Evolutionary conservation across 2,888 invertebrate species (phyloP), one percentile per base, ranked within the genome.

Genomic region (Tetragnatha montana): DNA sequence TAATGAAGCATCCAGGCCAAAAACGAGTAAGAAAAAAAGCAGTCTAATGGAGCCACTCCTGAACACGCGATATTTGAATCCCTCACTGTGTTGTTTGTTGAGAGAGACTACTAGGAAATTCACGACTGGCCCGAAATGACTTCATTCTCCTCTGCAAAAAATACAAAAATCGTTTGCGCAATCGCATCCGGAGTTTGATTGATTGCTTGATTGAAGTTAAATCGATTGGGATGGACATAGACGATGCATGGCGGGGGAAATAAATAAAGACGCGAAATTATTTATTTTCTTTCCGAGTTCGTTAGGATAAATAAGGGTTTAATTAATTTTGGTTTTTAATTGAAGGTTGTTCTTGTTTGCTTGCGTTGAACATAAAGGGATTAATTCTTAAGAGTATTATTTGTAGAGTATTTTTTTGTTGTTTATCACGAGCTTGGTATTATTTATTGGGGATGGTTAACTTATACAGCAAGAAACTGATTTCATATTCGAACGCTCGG

Each of bases 121-220:
- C 35, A 35, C 35, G 17, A 60, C 12, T 60, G 17, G 8, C 60
- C 14, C 4, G 17, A 60, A 60, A 60, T 14, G 12, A 60, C 60
- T 60, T 12, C 12, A 60, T 35, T 35, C 35, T 35, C 60, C 10
- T 12, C 60, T 14, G 17, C 6, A 22, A 35, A 74, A 74, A 35
- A 50, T 50, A 10, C n/a, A 35, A 35, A 35, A 35, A 35, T n/a
- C 49, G 47, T 80, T 12, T 68, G 17, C 68, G 49, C 47, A 75
- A 76, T n/a, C 19, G 69, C 68, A 75, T 84, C 83, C 83, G 76
- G 83, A 21, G 12, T 19, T 10, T 84, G 83, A 84, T 84, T 47
- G 83, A 84, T 84, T 50, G 22, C 51, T n/a, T 0, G 10, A 74
- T 17, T 50, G 22, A 73, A 82, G 60, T 74, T 50, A 73, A 82